phyloP scores from a whole-genome alignment of 2,113 vertebrate genomes.

The Trematocara stigmaticum region DNA sequence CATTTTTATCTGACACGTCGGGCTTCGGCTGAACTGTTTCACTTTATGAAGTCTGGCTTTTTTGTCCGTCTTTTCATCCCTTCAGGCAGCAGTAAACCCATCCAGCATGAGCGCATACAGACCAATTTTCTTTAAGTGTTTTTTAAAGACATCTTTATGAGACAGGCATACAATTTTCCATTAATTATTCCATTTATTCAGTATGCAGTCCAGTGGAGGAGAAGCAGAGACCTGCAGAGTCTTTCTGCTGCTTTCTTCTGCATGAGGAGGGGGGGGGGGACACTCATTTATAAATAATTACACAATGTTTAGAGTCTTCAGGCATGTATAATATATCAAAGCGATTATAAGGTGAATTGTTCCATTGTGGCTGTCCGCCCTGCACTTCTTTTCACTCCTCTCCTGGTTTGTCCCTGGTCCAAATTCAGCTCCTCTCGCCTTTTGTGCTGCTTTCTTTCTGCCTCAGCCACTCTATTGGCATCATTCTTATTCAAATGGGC shows the following conservation, averaged over 20 bases:
- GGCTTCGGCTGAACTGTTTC: not conserved
- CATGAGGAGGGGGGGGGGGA: slow-evolving; percentile 72
- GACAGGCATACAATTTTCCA: slow-evolving; percentile 96
- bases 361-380: slow-evolving; percentile 86
- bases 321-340: slow-evolving; percentile 99
- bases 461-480: slow-evolving; percentile 92
- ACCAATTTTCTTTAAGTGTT: slow-evolving; percentile 83
- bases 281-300: slow-evolving; percentile 99
- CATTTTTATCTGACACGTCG: not conserved
- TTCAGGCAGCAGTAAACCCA: slow-evolving; percentile 1
- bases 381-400: slow-evolving; percentile 89
- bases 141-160: slow-evolving; percentile 99
- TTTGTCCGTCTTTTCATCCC: not conserved
- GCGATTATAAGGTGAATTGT: slow-evolving; percentile 99
- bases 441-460: slow-evolving; percentile 98
- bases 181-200: slow-evolving; percentile 87
- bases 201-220: slow-evolving; percentile 81
- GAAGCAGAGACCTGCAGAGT: slow-evolving; percentile 96
- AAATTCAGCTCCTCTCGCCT: slow-evolving; percentile 91
- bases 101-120: slow-evolving; percentile 4
- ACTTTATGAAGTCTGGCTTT: not conserved
- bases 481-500: slow-evolving; percentile 97
- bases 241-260: slow-evolving; percentile 91
- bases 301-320: slow-evolving; percentile 99
- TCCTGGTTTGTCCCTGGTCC: slow-evolving; percentile 91